phyloP scores from a whole-genome alignment of 2,113 vertebrate species.

The Delphinus delphis region DNA sequence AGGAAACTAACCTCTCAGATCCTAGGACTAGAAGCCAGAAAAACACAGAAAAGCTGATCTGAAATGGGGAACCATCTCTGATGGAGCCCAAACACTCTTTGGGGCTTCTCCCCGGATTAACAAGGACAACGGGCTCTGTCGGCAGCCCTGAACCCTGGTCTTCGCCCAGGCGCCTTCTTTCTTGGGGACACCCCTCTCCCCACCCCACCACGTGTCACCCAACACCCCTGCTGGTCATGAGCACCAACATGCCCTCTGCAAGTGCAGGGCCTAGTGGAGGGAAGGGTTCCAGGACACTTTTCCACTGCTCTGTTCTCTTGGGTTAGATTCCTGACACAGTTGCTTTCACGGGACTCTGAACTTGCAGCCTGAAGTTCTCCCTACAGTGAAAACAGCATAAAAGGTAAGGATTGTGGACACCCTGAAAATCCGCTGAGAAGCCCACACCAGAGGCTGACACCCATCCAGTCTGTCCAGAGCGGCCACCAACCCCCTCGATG shows the following conservation, averaged over 20 bases:
- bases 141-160: no score
- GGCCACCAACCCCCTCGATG: neutral
- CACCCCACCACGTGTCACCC: neutral
- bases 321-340: neutral
- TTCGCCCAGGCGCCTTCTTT: neutral
- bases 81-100: neutral
- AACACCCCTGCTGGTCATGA: neutral
- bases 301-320: neutral
- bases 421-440: neutral
- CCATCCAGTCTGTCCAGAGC: neutral
- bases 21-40: neutral
- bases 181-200: neutral
- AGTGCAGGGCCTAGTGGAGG: neutral
- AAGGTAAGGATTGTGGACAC: neutral
- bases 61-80: neutral
- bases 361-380: neutral
- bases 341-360: neutral
- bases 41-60: neutral
- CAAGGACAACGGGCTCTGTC: neutral
- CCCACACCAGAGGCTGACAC: neutral
- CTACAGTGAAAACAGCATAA: neutral
- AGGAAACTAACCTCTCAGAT: neutral
- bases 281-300: neutral
- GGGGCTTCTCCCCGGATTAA: neutral
- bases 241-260: neutral